These are phyloP conservation scores for Camelus bactrianus DNA, from an alignment of 2,113 vertebrate genomes.

Conservation along the genomic window DNA sequence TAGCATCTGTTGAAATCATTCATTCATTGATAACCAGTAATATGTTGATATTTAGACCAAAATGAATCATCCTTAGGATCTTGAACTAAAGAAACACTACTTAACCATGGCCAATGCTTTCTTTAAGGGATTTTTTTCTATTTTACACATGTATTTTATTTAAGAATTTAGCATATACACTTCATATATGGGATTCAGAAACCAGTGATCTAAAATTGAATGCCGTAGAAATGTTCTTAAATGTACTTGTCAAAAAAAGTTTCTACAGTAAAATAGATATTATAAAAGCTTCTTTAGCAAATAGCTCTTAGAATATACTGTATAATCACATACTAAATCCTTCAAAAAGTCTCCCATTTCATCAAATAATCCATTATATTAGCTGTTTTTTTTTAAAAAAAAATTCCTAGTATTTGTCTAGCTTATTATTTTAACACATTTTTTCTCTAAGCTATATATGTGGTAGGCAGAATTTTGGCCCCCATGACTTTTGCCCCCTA, in stretches of 20 bases:
- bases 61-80: neutral
- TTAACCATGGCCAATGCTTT: neutral
- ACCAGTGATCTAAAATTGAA: neutral
- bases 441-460: neutral
- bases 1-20: neutral
- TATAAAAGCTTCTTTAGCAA: neutral
- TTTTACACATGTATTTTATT: neutral
- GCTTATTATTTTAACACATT: neutral
- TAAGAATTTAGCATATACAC: neutral
- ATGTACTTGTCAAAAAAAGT: neutral
- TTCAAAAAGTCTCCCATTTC: neutral
- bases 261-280: neutral
- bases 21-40: neutral
- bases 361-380: neutral
- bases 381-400: neutral
- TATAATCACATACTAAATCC: neutral
- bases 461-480: neutral
- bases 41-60: neutral
- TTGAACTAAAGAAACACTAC: neutral
- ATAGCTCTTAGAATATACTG: neutral
- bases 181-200: neutral
- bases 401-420: neutral
- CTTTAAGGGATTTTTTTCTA: neutral
- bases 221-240: neutral
- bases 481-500: too few species aligned